phyloP scores from a whole-genome alignment of 2,888 invertebrate genomes.

The Protophormia terraenovae region DNA sequence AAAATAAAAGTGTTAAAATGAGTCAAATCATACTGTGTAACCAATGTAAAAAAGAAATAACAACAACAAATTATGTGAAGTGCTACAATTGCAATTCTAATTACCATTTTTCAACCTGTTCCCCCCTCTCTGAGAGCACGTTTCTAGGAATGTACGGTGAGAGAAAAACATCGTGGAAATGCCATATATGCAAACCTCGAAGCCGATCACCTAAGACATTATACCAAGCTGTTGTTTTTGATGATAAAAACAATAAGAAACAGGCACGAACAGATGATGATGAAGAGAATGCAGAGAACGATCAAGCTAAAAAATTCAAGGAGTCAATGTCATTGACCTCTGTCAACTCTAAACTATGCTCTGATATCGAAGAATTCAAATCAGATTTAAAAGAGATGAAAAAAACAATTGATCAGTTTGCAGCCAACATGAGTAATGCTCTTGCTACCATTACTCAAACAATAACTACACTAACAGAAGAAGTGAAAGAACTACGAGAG shows the following conservation, averaged over 20 bases:
- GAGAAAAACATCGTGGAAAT: not conserved
- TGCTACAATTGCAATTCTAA: no score
- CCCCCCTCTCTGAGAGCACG: no score
- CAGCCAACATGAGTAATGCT: not conserved
- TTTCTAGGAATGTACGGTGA: no score
- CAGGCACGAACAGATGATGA: not conserved
- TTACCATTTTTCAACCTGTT: no score
- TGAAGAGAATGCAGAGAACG: not conserved
- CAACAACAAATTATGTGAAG: no score
- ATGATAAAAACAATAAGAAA: not conserved
- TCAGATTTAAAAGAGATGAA: not conserved
- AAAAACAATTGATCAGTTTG: not conserved
- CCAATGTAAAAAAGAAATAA: no score
- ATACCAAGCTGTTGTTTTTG: not conserved
- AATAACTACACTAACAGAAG: no score
- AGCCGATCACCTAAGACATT: not conserved
- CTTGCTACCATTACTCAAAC: no score
- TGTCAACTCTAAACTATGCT: not conserved
- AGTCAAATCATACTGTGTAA: no score
- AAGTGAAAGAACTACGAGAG: no score
- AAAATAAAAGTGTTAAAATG: no score
- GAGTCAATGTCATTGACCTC: constrained; percentile 1
- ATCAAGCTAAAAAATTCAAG: not conserved
- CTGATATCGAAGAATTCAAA: not conserved
- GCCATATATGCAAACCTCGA: not conserved